Evolutionary conservation across 1,140 invertebrate genomes (phyloP), one percentile per base, ranked within the genome.

Genomic region (Drosophila mayri): DNA sequence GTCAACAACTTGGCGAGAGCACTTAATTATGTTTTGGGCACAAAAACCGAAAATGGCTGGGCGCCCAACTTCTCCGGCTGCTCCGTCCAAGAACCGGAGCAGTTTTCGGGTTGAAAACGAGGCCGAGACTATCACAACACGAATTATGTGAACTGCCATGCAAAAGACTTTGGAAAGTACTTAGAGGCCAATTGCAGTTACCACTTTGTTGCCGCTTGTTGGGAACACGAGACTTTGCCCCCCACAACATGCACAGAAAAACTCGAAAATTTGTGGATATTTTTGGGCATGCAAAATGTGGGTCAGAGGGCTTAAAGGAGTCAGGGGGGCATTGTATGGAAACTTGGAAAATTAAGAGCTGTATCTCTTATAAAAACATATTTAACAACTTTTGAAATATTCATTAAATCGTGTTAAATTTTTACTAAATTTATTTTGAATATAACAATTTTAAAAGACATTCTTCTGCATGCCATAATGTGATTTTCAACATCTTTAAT

Each of bases 11-110:
- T 85, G 81, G 58, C 52, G 52, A 64, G 73, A 90, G 86, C 81
- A 90, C 85, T 90, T 90, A 90, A 90, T 90, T 90, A 88, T 90
- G 84, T 90, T 88, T 88, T 77, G 73, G 82, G 85, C 49, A 64
- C 80, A 63, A 62, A 77, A 77, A 43, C 55, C 77, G 61, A 67
- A 79, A 81, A 78, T 58, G 72, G 63, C 66, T 54, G 70, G 32
- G 14, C 43, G 77, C 59, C 55, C 32, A 66, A 67, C 64, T 54
- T 54, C 58, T 47, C 44, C 44, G 44, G 49, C 41, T 46, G 25
- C 30, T 61, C 28, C 11, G 44, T 0, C 43, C 58, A 76, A 49
- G 46, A 65, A 63, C 37, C 66, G 47, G 46, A 59, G 41, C 30
- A 22, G 30, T 70, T 66, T 66, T 76, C 41, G 70, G 52, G 46